Base-by-base conservation (phyloP, 2,797 vertebrate species). In the Crax fasciolata region DNA sequence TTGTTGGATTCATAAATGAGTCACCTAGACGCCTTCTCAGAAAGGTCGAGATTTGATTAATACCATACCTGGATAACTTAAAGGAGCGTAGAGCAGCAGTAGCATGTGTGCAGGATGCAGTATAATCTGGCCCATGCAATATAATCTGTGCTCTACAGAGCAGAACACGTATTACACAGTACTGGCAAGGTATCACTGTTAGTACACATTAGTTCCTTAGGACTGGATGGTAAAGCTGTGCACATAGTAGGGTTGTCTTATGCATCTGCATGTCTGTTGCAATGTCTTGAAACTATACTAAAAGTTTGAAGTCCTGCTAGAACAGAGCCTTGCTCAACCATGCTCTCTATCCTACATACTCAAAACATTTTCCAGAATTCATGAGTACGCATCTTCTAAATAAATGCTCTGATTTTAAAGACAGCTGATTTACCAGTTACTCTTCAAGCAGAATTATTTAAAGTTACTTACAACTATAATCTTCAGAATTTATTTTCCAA, bases 311-410 rank as follows among this genome's bases (percentile, higher is more conserved):
- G n/a, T 35, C 11, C 35, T 49, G 21, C 32, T 59, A 78, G 54
- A 81, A 0, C 20, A 24, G 24, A 81, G 32, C 25, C 63, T 32
- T 71, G 24, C 12, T 59, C 30, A 48, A 54, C 12, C 3, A 0
- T 25, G n/a, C 20, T 83, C 52, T 74, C 52, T 43, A 67, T 52
- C 16, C 39, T 30, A 51, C n/a, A 70, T 0, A 8, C 10, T 51
- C 17, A 23, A 84, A 89, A 68, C 19, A 30, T 27, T 59, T 74
- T 77, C 44, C 38, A 44, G 16, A 55, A 24, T 32, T 12, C 1
- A 0, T 10, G 46, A 30, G 16, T 30, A 59, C 1, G 48, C 14
- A 38, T 3, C 46, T 51, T 74, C 23, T 28, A 85, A 68, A 51
- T 3, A 89, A 87, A 75, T 43, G 11, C 25, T 13, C 21, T 65